Base-by-base conservation (phyloP, 2,888 invertebrate species). In the Stictocephala bisonia region DNA sequence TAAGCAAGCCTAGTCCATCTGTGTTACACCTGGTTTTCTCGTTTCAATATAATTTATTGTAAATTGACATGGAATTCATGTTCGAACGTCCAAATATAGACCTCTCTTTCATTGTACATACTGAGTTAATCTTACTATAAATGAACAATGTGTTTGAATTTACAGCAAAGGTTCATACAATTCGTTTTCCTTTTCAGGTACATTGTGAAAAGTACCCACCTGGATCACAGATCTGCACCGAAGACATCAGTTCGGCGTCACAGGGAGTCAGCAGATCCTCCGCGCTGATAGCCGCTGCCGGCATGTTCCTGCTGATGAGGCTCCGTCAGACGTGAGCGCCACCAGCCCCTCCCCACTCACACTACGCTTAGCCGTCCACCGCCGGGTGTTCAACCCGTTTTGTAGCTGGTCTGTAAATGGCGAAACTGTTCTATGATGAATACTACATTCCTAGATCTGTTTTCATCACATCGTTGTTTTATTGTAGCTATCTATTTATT, bases 171-270 rank as follows among this genome's bases (percentile, higher is more conserved):
- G n/a, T n/a, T n/a, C n/a, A n/a, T n/a, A n/a, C n/a, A n/a, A n/a
- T n/a, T n/a, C n/a, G n/a, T n/a, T n/a, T n/a, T n/a, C n/a, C 40
- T 40, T 71, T 56, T 6, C 69, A 73, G 73, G 58, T 48, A 20
- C 73, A 73, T 27, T 73, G 73, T 48, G 60, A 51, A 13, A 73
- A 60, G 60, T 73, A 69, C 27, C 50, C 68, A 4, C 41, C 41
- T 0, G 51, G 64, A 26, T 50, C 51, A 3, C 48, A 66, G 41
- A 51, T 51, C 15, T 72, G 72, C n/a, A 66, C 50, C 27, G 60
- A 72, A 0, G 51, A 64, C 29, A 31, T 31, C 35, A 50, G 40
- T 24, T 31, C 40, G 6, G 53, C 69, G 6, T 1, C 22, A 22
- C 18, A 31, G 15, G 9, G 35, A 1, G 51, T 53, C 2, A 6